Evolutionary conservation across 2,797 vertebrate genomes (phyloP).

Genomic region (Pelochelys cantorii): DNA sequence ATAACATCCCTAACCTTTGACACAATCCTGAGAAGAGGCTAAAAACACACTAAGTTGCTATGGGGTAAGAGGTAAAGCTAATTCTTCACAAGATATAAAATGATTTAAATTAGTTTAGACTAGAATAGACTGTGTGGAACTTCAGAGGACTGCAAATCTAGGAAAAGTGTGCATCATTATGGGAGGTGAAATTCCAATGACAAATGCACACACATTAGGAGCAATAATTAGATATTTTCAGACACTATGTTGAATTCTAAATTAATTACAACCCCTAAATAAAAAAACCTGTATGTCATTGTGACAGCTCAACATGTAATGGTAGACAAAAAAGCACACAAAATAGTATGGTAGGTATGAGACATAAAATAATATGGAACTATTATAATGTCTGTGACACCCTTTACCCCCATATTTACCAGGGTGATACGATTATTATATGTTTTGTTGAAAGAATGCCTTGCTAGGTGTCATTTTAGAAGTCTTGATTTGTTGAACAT

Average conservation of each 20-base stretch:
- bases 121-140: not conserved
- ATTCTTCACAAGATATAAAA: conserved; percentile 2
- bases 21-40: not conserved
- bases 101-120: not conserved
- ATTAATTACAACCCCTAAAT: not conserved
- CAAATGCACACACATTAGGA: not conserved
- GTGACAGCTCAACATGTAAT: not conserved
- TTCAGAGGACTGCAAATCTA: conserved; percentile 7
- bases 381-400: not conserved
- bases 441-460: no score
- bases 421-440: no score
- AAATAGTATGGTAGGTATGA: not conserved
- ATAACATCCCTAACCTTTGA: not conserved
- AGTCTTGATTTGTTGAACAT: no score
- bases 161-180: not conserved
- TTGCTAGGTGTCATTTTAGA: no score
- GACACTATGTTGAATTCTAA: conserved; percentile 8
- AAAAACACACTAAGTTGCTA: not conserved
- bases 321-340: not conserved
- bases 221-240: not conserved
- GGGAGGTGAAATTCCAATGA: not conserved
- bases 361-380: not conserved
- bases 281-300: not conserved
- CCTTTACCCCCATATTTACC: no score
- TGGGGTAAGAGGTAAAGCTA: not conserved